Evolutionary conservation across 1,140 invertebrate genomes (phyloP).

Genomic region (Ericerus pela): DNA sequence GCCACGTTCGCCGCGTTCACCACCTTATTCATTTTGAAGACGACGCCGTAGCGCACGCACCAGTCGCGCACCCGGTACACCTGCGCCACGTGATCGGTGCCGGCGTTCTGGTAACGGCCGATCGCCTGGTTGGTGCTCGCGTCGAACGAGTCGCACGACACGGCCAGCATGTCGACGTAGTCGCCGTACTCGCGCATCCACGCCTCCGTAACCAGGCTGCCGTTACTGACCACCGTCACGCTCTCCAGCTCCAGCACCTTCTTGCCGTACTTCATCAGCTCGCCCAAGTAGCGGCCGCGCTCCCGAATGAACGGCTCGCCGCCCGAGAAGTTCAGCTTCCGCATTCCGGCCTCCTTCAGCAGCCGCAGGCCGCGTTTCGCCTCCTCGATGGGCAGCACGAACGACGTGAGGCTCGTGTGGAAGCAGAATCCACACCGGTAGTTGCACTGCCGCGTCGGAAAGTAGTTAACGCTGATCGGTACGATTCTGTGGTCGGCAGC

Average conservation of each 20-base stretch:
- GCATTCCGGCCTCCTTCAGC: constrained; percentile 31
- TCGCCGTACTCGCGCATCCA: constrained; percentile 31
- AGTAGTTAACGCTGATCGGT: constrained; percentile 33
- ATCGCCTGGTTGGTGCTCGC: constrained; percentile 32
- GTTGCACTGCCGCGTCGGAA: constrained; percentile 33
- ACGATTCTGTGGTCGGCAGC: too few relatives aligned
- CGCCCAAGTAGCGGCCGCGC: constrained; percentile 28
- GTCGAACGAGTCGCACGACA: constrained; percentile 34
- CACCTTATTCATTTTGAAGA: constrained; percentile 38
- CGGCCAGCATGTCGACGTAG: constrained; percentile 32
- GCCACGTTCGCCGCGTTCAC: constrained; percentile 35
- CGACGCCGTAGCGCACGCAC: constrained; percentile 32
- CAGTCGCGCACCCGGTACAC: constrained; percentile 30
- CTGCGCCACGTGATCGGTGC: constrained; percentile 30
- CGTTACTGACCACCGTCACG: constrained; percentile 34
- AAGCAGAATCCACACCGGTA: constrained; percentile 35
- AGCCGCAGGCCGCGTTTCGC: constrained; percentile 30
- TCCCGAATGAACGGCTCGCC: constrained; percentile 33
- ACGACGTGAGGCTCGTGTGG: constrained; percentile 33
- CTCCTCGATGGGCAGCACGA: constrained; percentile 29
- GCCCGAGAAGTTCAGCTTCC: constrained; percentile 35
- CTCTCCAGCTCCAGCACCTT: constrained; percentile 27
- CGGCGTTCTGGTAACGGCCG: constrained; percentile 30
- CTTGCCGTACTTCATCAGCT: constrained; percentile 32
- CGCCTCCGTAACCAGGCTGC: constrained; percentile 29